Conservation (phyloP, 2,797 vertebrate species). For the Strix occidentalis region DNA sequence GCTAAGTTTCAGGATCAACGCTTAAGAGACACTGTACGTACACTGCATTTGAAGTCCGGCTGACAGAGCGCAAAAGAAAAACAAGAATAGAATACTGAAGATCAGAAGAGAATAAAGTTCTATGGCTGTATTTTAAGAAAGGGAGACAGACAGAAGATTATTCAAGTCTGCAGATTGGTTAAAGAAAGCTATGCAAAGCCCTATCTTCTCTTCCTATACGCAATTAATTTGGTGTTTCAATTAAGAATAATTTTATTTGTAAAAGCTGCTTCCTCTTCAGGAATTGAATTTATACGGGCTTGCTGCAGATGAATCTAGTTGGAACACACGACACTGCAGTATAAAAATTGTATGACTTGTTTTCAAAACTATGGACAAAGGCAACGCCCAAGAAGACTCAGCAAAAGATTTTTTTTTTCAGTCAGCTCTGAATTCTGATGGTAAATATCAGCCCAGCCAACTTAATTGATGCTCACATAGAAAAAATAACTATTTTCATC, state of each 20-base stretch:
- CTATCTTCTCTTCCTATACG: background rate
- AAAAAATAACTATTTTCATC: background rate
- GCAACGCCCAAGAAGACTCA: background rate
- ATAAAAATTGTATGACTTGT: background rate
- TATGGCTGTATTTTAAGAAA: background rate
- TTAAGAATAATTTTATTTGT: background rate
- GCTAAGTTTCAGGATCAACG: background rate
- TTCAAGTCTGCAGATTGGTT: background rate
- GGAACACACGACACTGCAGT: background rate
- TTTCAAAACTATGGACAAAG: background rate
- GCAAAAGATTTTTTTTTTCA: background rate
- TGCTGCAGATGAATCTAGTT: background rate
- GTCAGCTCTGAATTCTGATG: background rate
- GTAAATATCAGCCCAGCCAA: background rate
- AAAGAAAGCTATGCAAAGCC: background rate
- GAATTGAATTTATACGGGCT: background rate
- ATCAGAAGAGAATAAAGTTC: background rate
- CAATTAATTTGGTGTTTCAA: background rate
- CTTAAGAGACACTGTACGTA: background rate
- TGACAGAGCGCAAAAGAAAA: background rate
- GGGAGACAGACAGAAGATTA: background rate
- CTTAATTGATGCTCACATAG: background rate
- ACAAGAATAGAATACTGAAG: background rate
- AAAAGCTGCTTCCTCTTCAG: background rate
- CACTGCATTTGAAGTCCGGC: background rate